Evolutionary conservation across 64 coral and sea anemone genomes (phyloP).

Genomic region (Montipora efflorescens): DNA sequence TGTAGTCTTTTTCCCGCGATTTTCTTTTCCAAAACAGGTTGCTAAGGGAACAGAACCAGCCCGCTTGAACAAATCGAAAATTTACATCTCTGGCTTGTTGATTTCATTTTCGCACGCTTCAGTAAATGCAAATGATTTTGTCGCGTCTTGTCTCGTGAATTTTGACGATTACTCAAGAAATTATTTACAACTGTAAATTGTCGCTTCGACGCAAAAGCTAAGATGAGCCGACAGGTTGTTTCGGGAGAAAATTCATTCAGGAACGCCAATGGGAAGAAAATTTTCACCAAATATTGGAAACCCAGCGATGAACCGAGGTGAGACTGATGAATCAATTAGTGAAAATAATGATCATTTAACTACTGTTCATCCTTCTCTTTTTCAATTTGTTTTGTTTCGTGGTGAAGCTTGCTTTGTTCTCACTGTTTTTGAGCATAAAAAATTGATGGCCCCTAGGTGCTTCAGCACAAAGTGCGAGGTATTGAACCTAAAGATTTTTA

Average conservation of each 20-base stretch:
- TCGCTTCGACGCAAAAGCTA: too few species aligned
- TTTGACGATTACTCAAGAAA: too few species aligned
- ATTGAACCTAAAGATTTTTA: too few species aligned
- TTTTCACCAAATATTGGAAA: conserved; percentile 79
- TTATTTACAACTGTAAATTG: too few species aligned
- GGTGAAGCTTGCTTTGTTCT: too few species aligned
- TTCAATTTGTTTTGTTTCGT: too few species aligned
- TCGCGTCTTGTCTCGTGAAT: background rate
- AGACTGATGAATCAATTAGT: background rate
- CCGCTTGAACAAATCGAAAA: background rate
- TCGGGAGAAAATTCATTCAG: conserved; percentile 75
- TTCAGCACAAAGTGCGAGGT: too few species aligned
- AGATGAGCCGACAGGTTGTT: background rate
- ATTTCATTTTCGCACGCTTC: background rate
- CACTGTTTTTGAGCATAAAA: too few species aligned
- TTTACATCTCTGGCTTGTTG: background rate
- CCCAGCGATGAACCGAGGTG: conserved; percentile 53
- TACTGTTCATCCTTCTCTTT: background rate
- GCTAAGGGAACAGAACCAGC: background rate
- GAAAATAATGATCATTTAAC: background rate
- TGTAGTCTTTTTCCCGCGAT: background rate
- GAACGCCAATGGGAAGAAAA: conserved; percentile 67
- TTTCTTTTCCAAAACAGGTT: background rate
- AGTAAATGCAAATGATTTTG: background rate
- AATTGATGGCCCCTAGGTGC: too few species aligned